These are phyloP conservation scores for Malacosoma neustria DNA, from an alignment of 2,888 invertebrate genomes.

Conservation along the genomic window DNA sequence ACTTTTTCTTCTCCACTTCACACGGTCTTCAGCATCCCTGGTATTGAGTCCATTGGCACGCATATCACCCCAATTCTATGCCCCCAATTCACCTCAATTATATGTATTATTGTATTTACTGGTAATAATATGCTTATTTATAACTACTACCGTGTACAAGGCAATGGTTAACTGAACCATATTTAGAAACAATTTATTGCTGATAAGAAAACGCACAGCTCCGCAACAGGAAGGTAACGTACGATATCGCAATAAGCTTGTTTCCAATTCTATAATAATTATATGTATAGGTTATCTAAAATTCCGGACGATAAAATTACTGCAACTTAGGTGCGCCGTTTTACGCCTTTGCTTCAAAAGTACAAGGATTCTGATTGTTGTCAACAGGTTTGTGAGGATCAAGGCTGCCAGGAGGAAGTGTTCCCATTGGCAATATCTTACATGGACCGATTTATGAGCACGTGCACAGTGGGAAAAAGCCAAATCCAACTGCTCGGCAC, in stretches of 20 bases:
- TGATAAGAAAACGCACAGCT: slow-evolving; percentile 32
- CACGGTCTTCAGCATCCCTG: too few relatives aligned
- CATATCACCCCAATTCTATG: too few relatives aligned
- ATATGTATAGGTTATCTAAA: slow-evolving; percentile 65
- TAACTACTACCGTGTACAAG: too few relatives aligned
- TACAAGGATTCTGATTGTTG: slow-evolving; percentile 14
- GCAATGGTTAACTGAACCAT: neutral
- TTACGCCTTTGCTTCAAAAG: slow-evolving; percentile 11
- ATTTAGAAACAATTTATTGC: slow-evolving; percentile 17
- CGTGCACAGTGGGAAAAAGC: slow-evolving; percentile 86
- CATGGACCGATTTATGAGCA: slow-evolving; percentile 93
- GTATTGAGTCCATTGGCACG: too few relatives aligned
- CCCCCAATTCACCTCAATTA: too few relatives aligned
- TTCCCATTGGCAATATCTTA: slow-evolving; percentile 94
- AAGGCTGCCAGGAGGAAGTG: slow-evolving; percentile 94
- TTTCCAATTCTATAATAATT: slow-evolving; percentile 40
- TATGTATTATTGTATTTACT: too few relatives aligned
- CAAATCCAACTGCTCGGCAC: slow-evolving; percentile 95
- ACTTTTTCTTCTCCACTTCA: too few relatives aligned
- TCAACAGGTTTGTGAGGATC: slow-evolving; percentile 93
- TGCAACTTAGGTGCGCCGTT: slow-evolving; percentile 34
- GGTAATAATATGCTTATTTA: neutral
- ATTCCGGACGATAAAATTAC: slow-evolving; percentile 59
- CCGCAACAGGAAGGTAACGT: slow-evolving; percentile 49
- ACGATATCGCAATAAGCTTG: slow-evolving; percentile 52